Evolutionary conservation across 2,888 invertebrate species (phyloP).

Genomic region (Drosophila niveifrons): DNA sequence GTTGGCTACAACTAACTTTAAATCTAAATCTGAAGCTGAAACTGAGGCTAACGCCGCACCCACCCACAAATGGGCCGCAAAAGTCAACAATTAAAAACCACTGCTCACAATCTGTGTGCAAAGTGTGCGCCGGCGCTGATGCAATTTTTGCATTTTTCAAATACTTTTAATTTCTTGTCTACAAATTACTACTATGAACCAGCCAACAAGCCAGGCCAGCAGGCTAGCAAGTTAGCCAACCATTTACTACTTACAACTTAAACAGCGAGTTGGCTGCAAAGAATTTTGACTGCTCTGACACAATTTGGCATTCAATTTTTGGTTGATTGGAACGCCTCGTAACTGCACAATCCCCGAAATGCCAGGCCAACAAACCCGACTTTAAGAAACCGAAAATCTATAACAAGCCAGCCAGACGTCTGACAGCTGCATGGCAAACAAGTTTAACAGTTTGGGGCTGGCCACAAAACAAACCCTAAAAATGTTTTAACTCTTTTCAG

Average conservation of each 20-base stretch:
- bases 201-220: background rate
- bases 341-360: slow-evolving; percentile 60
- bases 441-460: slow-evolving; percentile 44
- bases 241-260: slow-evolving; percentile 14
- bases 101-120: slow-evolving; percentile 56
- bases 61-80: slow-evolving; percentile 73
- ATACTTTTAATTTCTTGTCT: slow-evolving; percentile 67
- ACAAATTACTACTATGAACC: slow-evolving; percentile 61
- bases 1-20: slow-evolving; percentile 34
- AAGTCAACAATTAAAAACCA: slow-evolving; percentile 77
- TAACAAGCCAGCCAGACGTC: slow-evolving; percentile 34
- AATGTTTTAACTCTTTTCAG: slow-evolving; percentile 27
- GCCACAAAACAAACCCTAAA: slow-evolving; percentile 61
- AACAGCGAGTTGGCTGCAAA: slow-evolving; percentile 24
- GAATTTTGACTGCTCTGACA: slow-evolving; percentile 49
- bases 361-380: slow-evolving; percentile 32
- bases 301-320: slow-evolving; percentile 61
- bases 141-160: slow-evolving; percentile 79
- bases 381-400: slow-evolving; percentile 33
- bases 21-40: slow-evolving; percentile 16
- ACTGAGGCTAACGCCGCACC: slow-evolving; percentile 59
- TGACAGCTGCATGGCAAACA: slow-evolving; percentile 61
- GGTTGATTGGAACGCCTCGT: slow-evolving; percentile 35
- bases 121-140: slow-evolving; percentile 55
- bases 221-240: slow-evolving; percentile 44